Conservation (phyloP, 2,797 vertebrate species). For the Fistularia commersonii region DNA sequence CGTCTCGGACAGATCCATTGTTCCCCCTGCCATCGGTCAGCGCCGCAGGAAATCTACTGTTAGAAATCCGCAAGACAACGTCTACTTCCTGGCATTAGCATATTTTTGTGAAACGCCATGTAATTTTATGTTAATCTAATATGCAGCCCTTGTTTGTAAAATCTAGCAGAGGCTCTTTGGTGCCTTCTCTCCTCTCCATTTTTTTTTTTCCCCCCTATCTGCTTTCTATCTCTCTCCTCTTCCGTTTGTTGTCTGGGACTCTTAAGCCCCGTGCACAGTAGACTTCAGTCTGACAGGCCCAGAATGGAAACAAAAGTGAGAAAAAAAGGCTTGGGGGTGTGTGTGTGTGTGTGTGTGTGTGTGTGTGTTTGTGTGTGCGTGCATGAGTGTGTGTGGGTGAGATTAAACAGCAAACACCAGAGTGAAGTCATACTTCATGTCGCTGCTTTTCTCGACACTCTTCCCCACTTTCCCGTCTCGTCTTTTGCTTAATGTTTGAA, state of each 20-base stretch:
- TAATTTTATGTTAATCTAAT: conserved; percentile 26
- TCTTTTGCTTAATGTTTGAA: conserved; percentile 68
- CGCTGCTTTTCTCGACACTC: conserved; percentile 3
- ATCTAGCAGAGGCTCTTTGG: no score
- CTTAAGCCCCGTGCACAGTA: conserved; percentile 50
- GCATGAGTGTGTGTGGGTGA: no score
- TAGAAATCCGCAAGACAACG: background rate
- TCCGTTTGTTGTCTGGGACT: conserved; percentile 37
- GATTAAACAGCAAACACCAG: conserved; percentile 57
- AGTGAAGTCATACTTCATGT: conserved; percentile 61
- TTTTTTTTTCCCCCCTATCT: conserved; percentile 1
- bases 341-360: no score
- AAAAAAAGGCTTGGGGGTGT: no score
- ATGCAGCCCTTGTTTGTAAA: no score
- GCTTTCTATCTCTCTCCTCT: conserved; percentile 20
- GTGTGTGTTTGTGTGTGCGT: conserved; percentile 17
- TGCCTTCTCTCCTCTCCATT: background rate
- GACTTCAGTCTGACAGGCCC: conserved; percentile 58
- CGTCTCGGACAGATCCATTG: background rate
- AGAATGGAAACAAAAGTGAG: conserved; percentile 64
- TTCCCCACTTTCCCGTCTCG: conserved; percentile 25
- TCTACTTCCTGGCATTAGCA: conserved; percentile 4
- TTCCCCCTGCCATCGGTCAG: no score
- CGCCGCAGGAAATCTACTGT: background rate
- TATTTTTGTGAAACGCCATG: conserved; percentile 10